Evolutionary conservation across 2,888 invertebrate species (phyloP).

Genomic region (Trachelus tabidus): DNA sequence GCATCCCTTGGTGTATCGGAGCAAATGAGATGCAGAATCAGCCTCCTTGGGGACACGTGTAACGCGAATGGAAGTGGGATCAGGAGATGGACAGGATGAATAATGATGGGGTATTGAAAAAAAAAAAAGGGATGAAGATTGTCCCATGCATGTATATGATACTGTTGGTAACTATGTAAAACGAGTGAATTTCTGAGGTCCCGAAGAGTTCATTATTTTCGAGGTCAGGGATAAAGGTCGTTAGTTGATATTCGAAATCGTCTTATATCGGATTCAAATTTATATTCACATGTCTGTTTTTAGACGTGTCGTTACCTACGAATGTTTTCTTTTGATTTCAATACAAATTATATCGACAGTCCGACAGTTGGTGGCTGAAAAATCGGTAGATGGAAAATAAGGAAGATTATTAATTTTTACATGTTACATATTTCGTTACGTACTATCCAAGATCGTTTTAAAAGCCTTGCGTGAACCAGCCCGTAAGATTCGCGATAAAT

Average conservation of each 20-base stretch:
- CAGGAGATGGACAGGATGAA: neutral
- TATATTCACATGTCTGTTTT: neutral
- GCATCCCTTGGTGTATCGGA: neutral
- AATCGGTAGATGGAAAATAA: neutral
- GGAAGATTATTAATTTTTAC: neutral
- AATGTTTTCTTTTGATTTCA: no score
- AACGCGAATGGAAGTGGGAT: neutral
- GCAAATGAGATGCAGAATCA: neutral
- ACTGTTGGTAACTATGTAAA: neutral
- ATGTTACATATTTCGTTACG: neutral
- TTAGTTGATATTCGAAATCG: neutral
- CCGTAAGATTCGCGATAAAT: neutral
- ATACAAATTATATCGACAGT: neutral
- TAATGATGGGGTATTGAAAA: neutral
- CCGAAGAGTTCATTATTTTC: neutral
- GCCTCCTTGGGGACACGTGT: neutral
- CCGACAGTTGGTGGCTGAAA: neutral
- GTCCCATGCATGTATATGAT: neutral
- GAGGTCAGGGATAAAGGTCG: neutral
- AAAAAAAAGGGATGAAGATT: neutral
- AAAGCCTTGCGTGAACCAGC: neutral
- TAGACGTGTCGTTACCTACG: no score
- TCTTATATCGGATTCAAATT: neutral
- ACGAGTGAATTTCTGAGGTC: neutral
- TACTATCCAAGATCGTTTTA: neutral